Evolutionary conservation across 2,888 invertebrate genomes (phyloP).

Genomic region (Agrochola lychnidis): DNA sequence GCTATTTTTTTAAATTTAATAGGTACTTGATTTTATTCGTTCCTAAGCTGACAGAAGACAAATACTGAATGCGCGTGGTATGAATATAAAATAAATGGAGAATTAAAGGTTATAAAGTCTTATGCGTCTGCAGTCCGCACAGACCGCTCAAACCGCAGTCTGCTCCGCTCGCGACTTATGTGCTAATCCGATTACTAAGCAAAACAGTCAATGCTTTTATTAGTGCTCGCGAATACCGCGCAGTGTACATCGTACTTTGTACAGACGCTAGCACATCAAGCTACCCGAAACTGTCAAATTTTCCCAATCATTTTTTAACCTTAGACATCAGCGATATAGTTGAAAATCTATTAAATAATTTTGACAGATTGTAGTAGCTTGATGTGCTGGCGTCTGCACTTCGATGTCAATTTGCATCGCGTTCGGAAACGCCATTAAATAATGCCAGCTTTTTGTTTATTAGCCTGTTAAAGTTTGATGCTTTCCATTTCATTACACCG

Average conservation of each 20-base stretch:
- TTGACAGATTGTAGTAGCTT: no score
- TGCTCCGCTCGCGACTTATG: not conserved
- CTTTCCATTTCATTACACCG: slow-evolving; percentile 44
- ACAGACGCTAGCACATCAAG: no score
- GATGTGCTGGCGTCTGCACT: no score
- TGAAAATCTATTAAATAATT: no score
- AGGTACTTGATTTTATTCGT: not conserved
- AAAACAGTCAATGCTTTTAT: slow-evolving; percentile 20
- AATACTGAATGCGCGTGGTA: not conserved
- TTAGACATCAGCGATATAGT: no score
- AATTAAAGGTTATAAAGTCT: not conserved
- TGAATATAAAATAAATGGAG: not conserved
- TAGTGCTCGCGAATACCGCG: slow-evolving; percentile 1
- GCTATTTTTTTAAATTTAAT: not conserved
- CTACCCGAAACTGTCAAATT: no score
- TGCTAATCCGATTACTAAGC: slow-evolving; percentile 30
- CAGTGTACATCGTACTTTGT: not conserved
- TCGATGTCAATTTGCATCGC: slow-evolving; percentile 28
- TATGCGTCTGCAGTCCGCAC: no score
- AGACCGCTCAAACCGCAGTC: not conserved
- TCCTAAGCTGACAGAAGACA: not conserved
- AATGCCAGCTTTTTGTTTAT: slow-evolving; percentile 33
- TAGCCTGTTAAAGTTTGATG: slow-evolving; percentile 17
- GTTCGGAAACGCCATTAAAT: slow-evolving; percentile 33
- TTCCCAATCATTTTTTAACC: no score